These are phyloP conservation scores for Hydrolagus affinis DNA, from an alignment of 2,113 vertebrate species.

Conservation along the genomic window DNA sequence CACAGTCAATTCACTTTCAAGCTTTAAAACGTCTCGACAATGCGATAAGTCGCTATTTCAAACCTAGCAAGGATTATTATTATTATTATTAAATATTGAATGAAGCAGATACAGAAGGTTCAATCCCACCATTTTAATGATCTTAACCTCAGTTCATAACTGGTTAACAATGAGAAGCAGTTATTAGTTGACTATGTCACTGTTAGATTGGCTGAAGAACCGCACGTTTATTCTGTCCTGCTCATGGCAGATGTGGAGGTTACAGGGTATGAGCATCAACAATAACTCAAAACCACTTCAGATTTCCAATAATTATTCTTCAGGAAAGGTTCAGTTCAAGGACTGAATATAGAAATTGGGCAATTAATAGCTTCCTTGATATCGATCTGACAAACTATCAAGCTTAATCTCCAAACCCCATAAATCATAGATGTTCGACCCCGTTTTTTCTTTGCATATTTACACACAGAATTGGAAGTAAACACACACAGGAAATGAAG, in stretches of 20 bases:
- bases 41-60: no score
- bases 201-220: background rate
- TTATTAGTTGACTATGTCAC: background rate
- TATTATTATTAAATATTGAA: background rate
- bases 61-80: background rate
- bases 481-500: background rate
- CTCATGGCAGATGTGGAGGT: no score
- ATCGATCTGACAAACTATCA: background rate
- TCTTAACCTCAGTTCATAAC: background rate
- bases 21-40: no score
- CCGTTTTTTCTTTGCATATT: conserved; percentile 19
- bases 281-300: conserved; percentile 7
- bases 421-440: background rate
- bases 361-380: background rate
- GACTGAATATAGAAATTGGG: background rate
- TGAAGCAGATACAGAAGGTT: background rate
- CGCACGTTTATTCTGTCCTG: background rate
- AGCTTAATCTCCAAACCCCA: background rate
- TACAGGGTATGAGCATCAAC: background rate
- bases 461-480: background rate
- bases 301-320: conserved; percentile 1
- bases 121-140: background rate
- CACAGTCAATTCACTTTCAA: no score
- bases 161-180: background rate
- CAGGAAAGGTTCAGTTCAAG: background rate